Percentiles rank a stretch among this genome's conserved stretches.
These are phyloP conservation scores for Lerema accius DNA, from an alignment of 1,140 invertebrate species.

Conservation along the genomic window DNA sequence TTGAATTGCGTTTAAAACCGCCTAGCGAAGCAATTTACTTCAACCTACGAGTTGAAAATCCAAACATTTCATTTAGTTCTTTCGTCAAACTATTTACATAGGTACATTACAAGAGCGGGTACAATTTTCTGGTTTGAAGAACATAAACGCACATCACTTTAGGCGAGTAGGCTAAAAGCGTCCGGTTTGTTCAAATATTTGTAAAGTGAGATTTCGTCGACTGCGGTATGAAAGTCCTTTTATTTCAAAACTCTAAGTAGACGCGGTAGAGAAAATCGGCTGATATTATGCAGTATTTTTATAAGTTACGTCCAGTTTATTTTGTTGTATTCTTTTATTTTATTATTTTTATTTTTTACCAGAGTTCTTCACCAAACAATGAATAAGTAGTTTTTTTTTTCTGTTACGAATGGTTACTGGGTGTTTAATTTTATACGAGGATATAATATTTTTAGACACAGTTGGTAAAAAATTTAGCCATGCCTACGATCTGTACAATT, in stretches of 20 bases:
- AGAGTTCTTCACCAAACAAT: no score
- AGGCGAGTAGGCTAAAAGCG: background rate
- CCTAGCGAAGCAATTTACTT: background rate
- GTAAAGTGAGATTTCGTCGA: background rate
- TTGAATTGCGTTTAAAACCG: background rate
- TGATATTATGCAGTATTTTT: background rate
- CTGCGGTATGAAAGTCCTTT: background rate
- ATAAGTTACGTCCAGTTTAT: no score
- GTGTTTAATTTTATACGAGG: no score
- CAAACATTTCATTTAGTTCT: background rate
- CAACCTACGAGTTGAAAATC: background rate
- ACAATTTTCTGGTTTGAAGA: background rate
- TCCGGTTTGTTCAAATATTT: constrained; percentile 1
- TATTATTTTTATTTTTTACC: no score
- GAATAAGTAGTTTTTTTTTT: no score
- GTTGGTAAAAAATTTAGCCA: no score
- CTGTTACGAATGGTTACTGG: no score
- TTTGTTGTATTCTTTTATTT: no score
- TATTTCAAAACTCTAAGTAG: background rate
- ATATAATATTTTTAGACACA: no score
- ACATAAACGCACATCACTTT: constrained; percentile 3
- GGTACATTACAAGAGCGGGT: background rate
- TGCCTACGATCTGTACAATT: no score
- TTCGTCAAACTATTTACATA: background rate
- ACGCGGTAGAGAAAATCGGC: background rate